Conservation (phyloP, 2,797 vertebrate species). For the Syndactyla subalaris region DNA sequence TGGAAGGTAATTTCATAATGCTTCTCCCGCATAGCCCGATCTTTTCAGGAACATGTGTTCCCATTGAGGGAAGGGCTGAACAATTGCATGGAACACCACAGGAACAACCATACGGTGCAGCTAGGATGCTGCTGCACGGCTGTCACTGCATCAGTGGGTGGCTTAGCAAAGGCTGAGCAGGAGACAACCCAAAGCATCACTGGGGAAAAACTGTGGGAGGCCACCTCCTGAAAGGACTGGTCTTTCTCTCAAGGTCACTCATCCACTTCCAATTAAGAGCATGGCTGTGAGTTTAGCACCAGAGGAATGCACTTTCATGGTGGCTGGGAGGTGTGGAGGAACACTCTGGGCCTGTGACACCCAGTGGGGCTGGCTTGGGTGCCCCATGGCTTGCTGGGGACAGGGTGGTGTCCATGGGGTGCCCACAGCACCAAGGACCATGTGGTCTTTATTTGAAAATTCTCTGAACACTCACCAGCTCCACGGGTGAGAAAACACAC, state of each 20-base stretch:
- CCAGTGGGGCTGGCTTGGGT: not conserved
- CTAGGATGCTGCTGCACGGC: not conserved
- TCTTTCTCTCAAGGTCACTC: not conserved
- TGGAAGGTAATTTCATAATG: not conserved
- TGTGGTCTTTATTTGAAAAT: too few relatives aligned
- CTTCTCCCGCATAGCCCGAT: not conserved
- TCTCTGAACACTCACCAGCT: not conserved
- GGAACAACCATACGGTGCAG: not conserved
- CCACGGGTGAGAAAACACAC: not conserved
- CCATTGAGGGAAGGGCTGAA: not conserved
- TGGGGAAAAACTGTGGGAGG: not conserved
- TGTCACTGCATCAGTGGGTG: not conserved
- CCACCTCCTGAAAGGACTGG: not conserved
- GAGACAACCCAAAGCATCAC: not conserved
- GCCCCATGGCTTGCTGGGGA: not conserved
- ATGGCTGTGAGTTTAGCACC: not conserved
- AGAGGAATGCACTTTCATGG: not conserved
- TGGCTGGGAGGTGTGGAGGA: not conserved
- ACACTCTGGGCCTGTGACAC: accelerated
- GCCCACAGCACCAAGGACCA: not conserved
- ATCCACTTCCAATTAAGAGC: not conserved
- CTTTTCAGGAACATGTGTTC: not conserved
- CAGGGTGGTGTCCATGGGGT: not conserved
- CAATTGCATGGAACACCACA: not conserved
- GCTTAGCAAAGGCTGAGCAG: not conserved